Evolutionary conservation across 2,113 vertebrate genomes (phyloP).

Genomic region (Pangasianodon gigas): DNA sequence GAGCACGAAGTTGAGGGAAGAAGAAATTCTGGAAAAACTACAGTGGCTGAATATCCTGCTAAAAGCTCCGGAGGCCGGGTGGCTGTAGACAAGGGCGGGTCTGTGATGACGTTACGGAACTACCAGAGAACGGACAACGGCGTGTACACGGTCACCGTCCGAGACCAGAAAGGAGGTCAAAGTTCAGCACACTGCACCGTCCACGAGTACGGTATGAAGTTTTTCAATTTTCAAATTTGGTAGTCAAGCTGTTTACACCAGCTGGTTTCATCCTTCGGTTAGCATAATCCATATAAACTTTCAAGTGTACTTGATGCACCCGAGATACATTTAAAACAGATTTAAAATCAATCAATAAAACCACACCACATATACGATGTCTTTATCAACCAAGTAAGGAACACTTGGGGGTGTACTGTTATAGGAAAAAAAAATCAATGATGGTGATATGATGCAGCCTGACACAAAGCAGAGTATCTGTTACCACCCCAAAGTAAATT

Average conservation of each 20-base stretch:
- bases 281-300: not conserved
- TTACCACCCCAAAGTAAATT: too few species aligned
- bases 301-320: not conserved
- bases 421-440: not conserved
- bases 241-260: not conserved
- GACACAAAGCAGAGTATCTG: too few species aligned
- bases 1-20: slow-evolving; percentile 56
- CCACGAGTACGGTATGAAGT: slow-evolving; percentile 64
- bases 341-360: not conserved
- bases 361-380: not conserved
- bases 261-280: not conserved
- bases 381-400: not conserved
- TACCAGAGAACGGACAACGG: slow-evolving; percentile 63
- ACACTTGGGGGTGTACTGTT: not conserved
- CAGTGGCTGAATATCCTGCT: slow-evolving; percentile 63
- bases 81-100: slow-evolving; percentile 53
- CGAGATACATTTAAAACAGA: too few species aligned
- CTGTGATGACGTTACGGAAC: slow-evolving; percentile 56
- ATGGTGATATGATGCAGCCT: too few species aligned
- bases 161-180: slow-evolving; percentile 53
- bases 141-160: slow-evolving; percentile 67
- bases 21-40: not conserved
- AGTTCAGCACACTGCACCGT: slow-evolving; percentile 61
- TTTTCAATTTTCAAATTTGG: not conserved
- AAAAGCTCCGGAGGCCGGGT: slow-evolving; percentile 24